Conservation (phyloP, 2,888 invertebrate genomes). For the Cybosia mesomella region DNA sequence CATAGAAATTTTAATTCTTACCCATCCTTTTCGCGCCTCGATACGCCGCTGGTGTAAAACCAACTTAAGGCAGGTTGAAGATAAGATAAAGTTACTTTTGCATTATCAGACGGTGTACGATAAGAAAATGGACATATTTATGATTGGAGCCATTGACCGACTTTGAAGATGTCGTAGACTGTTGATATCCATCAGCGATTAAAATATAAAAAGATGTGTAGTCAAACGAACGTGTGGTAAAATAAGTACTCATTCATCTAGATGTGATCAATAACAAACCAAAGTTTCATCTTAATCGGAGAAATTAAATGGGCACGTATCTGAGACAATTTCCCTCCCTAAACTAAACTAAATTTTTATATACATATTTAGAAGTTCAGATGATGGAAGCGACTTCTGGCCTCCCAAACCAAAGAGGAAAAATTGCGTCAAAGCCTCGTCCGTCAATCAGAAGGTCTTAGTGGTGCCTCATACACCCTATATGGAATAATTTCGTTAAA, state of each 20-base stretch:
- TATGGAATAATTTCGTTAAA: too few species aligned
- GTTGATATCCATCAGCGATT: conserved; percentile 6
- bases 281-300: neutral
- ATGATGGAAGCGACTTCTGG: too few species aligned
- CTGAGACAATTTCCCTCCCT: too few species aligned
- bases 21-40: neutral
- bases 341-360: too few species aligned
- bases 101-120: conserved; percentile 24
- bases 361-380: too few species aligned
- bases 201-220: neutral
- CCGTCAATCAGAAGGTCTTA: too few species aligned
- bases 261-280: neutral
- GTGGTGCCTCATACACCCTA: too few species aligned
- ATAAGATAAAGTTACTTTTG: conserved; percentile 15
- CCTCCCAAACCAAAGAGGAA: too few species aligned
- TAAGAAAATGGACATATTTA: conserved; percentile 39
- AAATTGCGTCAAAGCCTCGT: too few species aligned
- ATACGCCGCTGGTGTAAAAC: neutral
- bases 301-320: neutral
- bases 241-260: too few species aligned
- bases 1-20: too few species aligned
- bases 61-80: neutral
- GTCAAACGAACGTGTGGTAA: neutral
- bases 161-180: conserved; percentile 27
- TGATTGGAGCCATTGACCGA: conserved; percentile 50